A percentile compares a stretch with the other conserved stretches of the same genome.
These are phyloP conservation scores for Drosophila nebulosa DNA, from an alignment of 1,140 invertebrate species.

Conservation along the genomic window DNA sequence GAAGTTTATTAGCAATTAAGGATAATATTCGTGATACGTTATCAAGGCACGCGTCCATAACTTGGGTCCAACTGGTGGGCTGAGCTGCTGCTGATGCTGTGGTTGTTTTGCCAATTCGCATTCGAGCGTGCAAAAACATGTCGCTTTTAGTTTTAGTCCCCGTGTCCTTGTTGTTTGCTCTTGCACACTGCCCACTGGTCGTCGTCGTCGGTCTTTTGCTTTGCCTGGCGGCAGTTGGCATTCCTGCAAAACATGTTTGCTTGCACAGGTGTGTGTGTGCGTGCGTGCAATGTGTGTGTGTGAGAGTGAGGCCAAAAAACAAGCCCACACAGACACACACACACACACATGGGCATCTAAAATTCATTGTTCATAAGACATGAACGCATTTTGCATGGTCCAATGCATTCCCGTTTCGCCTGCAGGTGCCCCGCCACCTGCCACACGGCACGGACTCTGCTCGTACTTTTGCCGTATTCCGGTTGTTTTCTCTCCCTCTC, in stretches of 20 bases:
- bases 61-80: slow-evolving; percentile 14
- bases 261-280: slow-evolving; percentile 52
- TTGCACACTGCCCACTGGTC: slow-evolving; percentile 34
- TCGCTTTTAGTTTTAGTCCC: slow-evolving; percentile 69
- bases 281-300: slow-evolving; percentile 47
- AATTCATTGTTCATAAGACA: slow-evolving; percentile 77
- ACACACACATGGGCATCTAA: slow-evolving; percentile 51
- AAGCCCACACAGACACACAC: slow-evolving; percentile 29
- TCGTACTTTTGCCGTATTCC: slow-evolving; percentile 41
- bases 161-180: slow-evolving; percentile 69
- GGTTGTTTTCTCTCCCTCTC: background rate
- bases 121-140: slow-evolving; percentile 70
- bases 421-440: slow-evolving; percentile 37
- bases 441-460: slow-evolving; percentile 18
- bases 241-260: slow-evolving; percentile 63
- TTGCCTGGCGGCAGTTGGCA: slow-evolving; percentile 61
- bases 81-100: slow-evolving; percentile 24
- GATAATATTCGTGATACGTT: background rate
- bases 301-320: slow-evolving; percentile 10
- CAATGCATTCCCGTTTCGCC: slow-evolving; percentile 66
- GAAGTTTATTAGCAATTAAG: too few species aligned
- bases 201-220: background rate
- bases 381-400: slow-evolving; percentile 68
- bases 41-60: slow-evolving; percentile 2
- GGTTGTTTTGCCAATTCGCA: slow-evolving; percentile 57